Percentiles rank a stretch among this genome's conserved stretches.
Evolutionary conservation across 2,113 vertebrate genomes (phyloP).

Genomic region (Sander vitreus): DNA sequence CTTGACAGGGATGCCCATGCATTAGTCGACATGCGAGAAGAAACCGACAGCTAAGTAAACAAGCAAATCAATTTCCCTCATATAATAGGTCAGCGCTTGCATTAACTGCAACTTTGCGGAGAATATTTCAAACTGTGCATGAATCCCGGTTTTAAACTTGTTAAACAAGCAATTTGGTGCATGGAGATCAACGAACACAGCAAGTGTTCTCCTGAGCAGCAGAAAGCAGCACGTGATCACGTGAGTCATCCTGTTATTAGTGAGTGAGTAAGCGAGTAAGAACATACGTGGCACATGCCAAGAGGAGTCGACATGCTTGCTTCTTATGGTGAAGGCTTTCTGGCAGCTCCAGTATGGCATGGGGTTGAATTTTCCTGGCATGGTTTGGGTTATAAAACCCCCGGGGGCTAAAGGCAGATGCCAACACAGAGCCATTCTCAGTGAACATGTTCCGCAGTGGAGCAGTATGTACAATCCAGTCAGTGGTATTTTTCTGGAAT

Average conservation of each 20-base stretch:
- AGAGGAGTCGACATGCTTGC: conserved; percentile 30
- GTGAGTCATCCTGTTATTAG: conserved; percentile 64
- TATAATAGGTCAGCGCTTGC: not conserved
- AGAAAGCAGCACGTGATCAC: conserved; percentile 29
- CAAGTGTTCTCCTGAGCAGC: conserved; percentile 15
- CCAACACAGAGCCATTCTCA: conserved; percentile 37
- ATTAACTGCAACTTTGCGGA: not conserved
- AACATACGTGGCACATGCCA: conserved; percentile 73
- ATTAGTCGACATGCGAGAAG: conserved; percentile 14
- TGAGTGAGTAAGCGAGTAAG: conserved; percentile 45
- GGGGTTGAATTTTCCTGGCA: conserved; percentile 61
- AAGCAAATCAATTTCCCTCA: conserved; percentile 15
- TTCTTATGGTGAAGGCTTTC: conserved; percentile 39
- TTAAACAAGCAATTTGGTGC: conserved; percentile 12
- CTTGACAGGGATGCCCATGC: conserved; percentile 40
- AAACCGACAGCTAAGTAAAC: conserved; percentile 38
- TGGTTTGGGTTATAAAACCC: conserved; percentile 25
- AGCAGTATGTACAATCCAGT: not conserved
- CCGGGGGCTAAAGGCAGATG: conserved; percentile 25
- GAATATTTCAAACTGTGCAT: not conserved
- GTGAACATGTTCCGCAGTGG: conserved; percentile 40
- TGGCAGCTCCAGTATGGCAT: conserved; percentile 61
- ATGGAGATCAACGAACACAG: not conserved
- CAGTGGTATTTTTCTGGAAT: conserved; percentile 11
- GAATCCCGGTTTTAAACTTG: not conserved